phyloP scores from a whole-genome alignment of 2,888 invertebrate species.

The Agrochola lota region DNA sequence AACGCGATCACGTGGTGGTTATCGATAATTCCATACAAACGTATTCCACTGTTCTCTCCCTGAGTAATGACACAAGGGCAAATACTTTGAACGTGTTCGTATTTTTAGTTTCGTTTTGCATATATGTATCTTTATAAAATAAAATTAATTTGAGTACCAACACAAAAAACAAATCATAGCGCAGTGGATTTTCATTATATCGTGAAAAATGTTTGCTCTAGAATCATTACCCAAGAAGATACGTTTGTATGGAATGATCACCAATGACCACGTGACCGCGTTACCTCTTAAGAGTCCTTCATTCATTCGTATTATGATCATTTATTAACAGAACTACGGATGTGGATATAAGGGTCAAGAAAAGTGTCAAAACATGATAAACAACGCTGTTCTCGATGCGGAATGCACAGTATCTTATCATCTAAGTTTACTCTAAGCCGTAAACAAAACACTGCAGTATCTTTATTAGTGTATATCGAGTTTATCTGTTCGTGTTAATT shows the following conservation, averaged over 20 bases:
- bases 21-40: too few relatives aligned
- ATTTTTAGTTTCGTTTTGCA: too few relatives aligned
- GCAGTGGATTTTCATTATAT: too few relatives aligned
- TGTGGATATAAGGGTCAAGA: constrained; percentile 9
- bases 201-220: too few relatives aligned
- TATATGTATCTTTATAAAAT: too few relatives aligned
- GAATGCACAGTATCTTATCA: constrained; percentile 37
- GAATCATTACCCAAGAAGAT: not conserved
- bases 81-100: too few relatives aligned
- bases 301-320: not conserved
- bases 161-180: too few relatives aligned
- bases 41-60: too few relatives aligned
- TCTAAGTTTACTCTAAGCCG: not conserved
- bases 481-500: constrained; percentile 60
- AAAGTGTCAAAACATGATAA: constrained; percentile 16
- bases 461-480: constrained; percentile 32
- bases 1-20: too few relatives aligned
- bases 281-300: not conserved
- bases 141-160: too few relatives aligned
- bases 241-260: not conserved
- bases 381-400: not conserved
- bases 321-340: not conserved
- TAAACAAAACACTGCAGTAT: constrained; percentile 40
- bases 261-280: not conserved
- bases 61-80: too few relatives aligned